A percentile compares a stretch with the other conserved stretches of the same genome.
phyloP scores from a whole-genome alignment of 2,888 invertebrate genomes.

The Idaea aversata region DNA sequence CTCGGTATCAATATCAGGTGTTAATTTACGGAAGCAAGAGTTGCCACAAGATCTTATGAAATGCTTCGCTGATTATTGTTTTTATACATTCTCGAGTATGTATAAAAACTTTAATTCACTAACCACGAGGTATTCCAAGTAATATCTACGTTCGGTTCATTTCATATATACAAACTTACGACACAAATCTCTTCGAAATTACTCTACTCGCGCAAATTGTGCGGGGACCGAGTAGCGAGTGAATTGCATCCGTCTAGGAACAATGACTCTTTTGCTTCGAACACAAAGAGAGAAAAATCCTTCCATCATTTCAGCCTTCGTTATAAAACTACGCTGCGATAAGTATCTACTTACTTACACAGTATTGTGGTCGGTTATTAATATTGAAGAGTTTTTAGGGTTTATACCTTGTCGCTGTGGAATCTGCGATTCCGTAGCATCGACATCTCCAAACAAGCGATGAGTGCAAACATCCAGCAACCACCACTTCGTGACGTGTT shows the following conservation, averaged over 20 bases:
- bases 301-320: slow-evolving; percentile 64
- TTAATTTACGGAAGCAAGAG: slow-evolving; percentile 43
- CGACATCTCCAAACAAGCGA: slow-evolving; percentile 65
- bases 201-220: slow-evolving; percentile 76
- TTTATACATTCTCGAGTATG: slow-evolving; percentile 14
- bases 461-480: slow-evolving; percentile 82
- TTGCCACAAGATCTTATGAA: slow-evolving; percentile 41
- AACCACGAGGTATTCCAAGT: slow-evolving; percentile 3
- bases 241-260: slow-evolving; percentile 78
- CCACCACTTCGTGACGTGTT: slow-evolving; percentile 84
- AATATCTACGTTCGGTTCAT: neutral
- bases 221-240: slow-evolving; percentile 71
- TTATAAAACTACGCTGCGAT: slow-evolving; percentile 46
- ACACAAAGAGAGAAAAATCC: slow-evolving; percentile 58
- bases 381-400: neutral
- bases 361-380: slow-evolving; percentile 7
- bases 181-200: slow-evolving; percentile 69
- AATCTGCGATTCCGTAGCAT: slow-evolving; percentile 67
- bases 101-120: slow-evolving; percentile 9
- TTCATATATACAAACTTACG: slow-evolving; percentile 21
- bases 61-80: slow-evolving; percentile 39
- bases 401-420: slow-evolving; percentile 61
- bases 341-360: slow-evolving; percentile 29
- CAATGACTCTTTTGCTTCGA: slow-evolving; percentile 70
- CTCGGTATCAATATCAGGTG: slow-evolving; percentile 38